These are phyloP conservation scores for Perca schrenkii DNA, from an alignment of 2,113 vertebrate species.

Conservation along the genomic window DNA sequence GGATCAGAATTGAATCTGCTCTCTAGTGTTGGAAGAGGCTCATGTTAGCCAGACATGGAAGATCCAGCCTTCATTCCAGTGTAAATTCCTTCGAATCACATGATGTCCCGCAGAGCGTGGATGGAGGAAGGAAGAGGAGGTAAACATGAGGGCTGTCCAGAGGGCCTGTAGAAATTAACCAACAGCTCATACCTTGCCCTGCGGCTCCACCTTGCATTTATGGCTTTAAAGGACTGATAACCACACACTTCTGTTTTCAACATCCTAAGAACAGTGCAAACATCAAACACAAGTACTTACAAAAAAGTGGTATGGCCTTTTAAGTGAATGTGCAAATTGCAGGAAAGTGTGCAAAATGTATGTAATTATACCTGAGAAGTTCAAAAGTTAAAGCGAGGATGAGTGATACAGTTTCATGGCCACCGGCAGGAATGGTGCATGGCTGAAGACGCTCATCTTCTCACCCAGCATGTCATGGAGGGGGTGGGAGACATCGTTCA, in stretches of 20 bases:
- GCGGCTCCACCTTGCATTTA: background rate
- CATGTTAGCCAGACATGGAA: slow-evolving; percentile 63
- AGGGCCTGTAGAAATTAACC: slow-evolving; percentile 4
- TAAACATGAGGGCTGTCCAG: slow-evolving; percentile 45
- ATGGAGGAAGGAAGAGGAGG: slow-evolving; percentile 16
- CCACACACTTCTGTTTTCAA: background rate
- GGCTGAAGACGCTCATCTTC: no score
- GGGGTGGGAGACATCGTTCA: no score
- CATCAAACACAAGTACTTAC: background rate
- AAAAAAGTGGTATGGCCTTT: background rate
- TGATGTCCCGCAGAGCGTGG: slow-evolving; percentile 25
- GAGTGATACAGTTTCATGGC: background rate
- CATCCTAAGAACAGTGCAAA: background rate
- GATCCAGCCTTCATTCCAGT: slow-evolving; percentile 68
- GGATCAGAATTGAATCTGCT: slow-evolving; percentile 52
- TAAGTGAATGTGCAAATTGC: background rate
- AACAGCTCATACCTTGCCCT: background rate
- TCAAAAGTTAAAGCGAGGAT: background rate
- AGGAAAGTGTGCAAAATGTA: background rate
- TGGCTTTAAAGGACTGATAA: background rate
- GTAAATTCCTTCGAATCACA: slow-evolving; percentile 65
- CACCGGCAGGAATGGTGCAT: background rate
- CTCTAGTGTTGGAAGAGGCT: slow-evolving; percentile 63
- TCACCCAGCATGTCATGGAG: no score
- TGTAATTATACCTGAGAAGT: no score